Percentiles rank a stretch among this genome's conserved stretches.
phyloP scores from a whole-genome alignment of 1,140 invertebrate genomes.

The Oreohelix idahoensis region DNA sequence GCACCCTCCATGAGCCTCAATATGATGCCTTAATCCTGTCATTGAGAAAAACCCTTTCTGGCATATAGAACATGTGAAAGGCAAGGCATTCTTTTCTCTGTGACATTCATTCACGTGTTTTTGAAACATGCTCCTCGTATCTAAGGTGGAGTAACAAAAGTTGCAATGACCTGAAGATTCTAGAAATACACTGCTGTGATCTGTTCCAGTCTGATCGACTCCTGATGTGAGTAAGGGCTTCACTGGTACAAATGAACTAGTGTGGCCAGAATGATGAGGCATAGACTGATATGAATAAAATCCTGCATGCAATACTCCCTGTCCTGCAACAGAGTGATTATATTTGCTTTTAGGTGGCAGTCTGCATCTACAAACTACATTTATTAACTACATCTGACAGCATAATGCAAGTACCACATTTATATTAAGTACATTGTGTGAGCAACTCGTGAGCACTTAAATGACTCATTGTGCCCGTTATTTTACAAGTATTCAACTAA shows the following conservation, averaged over 20 bases:
- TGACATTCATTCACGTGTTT: slow-evolving; percentile 28
- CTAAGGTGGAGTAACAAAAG: slow-evolving; percentile 1
- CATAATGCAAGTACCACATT: no score
- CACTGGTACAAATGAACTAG: not conserved
- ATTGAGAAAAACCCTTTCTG: slow-evolving; percentile 38
- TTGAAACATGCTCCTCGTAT: slow-evolving; percentile 19
- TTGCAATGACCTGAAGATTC: slow-evolving; percentile 2
- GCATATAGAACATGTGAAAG: slow-evolving; percentile 23
- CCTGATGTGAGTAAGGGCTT: no score
- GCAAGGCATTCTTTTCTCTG: slow-evolving; percentile 31
- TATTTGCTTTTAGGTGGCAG: not conserved
- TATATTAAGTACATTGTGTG: no score
- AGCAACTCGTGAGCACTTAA: no score
- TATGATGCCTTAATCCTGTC: slow-evolving; percentile 31
- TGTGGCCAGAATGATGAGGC: not conserved
- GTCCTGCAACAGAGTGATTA: slow-evolving; percentile 26
- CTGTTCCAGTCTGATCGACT: not conserved
- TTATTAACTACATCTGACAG: no score
- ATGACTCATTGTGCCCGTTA: no score
- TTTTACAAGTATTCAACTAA: no score
- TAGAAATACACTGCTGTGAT: not conserved
- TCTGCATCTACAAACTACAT: no score
- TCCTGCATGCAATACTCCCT: not conserved
- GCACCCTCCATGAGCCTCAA: slow-evolving; percentile 13
- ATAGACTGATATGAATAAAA: not conserved